Evolutionary conservation across 2,113 vertebrate species (phyloP), one percentile per base, ranked within the genome.

Genomic region (Stegostoma tigrinum): DNA sequence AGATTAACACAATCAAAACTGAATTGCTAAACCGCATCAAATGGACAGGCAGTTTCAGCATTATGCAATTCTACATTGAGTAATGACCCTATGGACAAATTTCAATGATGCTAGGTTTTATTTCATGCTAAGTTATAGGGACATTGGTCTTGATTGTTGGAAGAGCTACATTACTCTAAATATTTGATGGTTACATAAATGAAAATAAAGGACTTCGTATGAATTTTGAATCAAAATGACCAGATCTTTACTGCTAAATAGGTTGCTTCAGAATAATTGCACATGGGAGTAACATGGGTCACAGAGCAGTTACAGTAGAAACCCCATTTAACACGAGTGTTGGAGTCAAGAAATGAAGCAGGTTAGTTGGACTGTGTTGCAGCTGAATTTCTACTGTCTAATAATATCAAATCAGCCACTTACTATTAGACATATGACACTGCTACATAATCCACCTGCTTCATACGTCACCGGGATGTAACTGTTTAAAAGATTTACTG

Each of bases 201-300:
- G 61, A 94, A 70, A 94, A 94, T 61, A 87, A 87, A 87, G 45
- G 23, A 93, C 30, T 93, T 38, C 23, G 38, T 42, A 94, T 94
- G 38, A 70, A 23, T 64, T 14, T 21, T 42, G 61, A 17, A 38
- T 38, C 30, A 67, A n/a, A 67, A 19, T 42, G 42, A 94, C 38
- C 21, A 94, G 23, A 30, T 87, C 93, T 45, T 38, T 27, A 23
- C 7, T 45, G 66, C 10, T 70, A 94, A 30, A 30, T 52, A 27
- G 48, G 45, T 19, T 87, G 21, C 85, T 87, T 87, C 85, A 68
- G 91, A 45, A 94, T 7, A 94, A 48, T 70, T 45, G 42, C 42
- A 27, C 34, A 38, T 24, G 23, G 38, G 91, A 94, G 38, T 70
- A 10, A 42, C 7, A 70, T 70, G 38, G n/a, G 10, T 66, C 15